A percentile compares a stretch with the other conserved stretches of the same genome.
Conservation (phyloP, 1,140 invertebrate species). For the Papilio glaucus region DNA sequence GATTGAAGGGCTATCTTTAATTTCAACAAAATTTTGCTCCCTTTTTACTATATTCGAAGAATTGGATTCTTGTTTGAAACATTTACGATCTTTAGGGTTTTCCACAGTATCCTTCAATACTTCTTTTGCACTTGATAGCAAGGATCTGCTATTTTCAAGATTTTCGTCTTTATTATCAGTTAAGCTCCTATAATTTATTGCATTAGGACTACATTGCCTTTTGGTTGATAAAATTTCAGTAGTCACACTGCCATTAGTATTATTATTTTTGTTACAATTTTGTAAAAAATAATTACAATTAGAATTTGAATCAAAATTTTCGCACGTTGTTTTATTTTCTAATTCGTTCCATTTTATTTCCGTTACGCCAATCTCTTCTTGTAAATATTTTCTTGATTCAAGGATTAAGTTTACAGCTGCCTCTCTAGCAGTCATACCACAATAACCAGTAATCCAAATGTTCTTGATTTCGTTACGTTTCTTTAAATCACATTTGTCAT, state of each 20-base stretch:
- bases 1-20: constrained; percentile 7
- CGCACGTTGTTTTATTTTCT: constrained; percentile 16
- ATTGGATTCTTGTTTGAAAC: constrained; percentile 1
- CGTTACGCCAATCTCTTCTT: constrained; percentile 85
- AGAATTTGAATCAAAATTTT: constrained; percentile 36
- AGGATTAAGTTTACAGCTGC: constrained; percentile 91
- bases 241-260: neutral
- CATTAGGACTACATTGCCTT: neutral
- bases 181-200: neutral
- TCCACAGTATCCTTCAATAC: neutral
- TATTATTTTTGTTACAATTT: neutral
- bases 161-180: neutral
- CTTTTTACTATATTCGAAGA: constrained; percentile 8
- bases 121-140: neutral
- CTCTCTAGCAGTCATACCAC: constrained; percentile 91
- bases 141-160: neutral
- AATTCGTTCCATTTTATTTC: constrained; percentile 84
- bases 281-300: neutral
- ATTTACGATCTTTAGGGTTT: neutral
- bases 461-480: constrained; percentile 87
- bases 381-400: constrained; percentile 90
- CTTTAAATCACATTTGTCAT: constrained; percentile 87
- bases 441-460: constrained; percentile 93
- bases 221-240: neutral
- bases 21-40: constrained; percentile 17